Percentiles rank a stretch among this genome's conserved stretches.
phyloP scores from a whole-genome alignment of 2,113 vertebrate genomes.

The Cyphomyrus plagiostoma region DNA sequence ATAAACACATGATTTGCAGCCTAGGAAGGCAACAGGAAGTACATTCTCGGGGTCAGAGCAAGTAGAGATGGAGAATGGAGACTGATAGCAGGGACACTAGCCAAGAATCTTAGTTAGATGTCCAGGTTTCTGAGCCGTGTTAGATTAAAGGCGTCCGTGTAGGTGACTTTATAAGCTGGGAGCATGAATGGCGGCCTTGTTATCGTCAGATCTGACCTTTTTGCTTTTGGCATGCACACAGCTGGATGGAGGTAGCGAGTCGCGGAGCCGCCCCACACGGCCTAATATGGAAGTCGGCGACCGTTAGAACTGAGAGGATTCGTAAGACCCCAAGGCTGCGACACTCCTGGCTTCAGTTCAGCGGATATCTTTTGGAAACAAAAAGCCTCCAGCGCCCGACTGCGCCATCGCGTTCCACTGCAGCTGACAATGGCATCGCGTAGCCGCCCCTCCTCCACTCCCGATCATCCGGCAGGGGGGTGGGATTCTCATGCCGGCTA shows the following conservation, averaged over 20 bases:
- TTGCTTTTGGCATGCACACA: background rate
- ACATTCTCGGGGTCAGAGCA: background rate
- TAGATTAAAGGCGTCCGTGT: background rate
- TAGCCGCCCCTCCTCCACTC: background rate
- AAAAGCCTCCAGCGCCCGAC: background rate
- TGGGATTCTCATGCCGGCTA: background rate
- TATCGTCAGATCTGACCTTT: background rate
- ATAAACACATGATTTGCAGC: background rate
- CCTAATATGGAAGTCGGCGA: conserved; percentile 12
- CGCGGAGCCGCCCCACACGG: background rate
- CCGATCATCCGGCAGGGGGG: background rate
- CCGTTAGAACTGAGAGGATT: background rate
- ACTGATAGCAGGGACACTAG: background rate
- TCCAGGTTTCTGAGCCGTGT: background rate
- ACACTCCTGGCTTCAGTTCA: background rate
- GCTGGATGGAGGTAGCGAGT: background rate
- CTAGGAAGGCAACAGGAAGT: background rate
- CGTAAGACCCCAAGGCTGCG: background rate
- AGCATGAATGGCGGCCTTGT: no score
- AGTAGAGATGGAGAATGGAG: background rate
- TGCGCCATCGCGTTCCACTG: background rate
- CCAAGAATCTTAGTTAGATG: background rate
- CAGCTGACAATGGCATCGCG: background rate
- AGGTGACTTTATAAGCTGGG: background rate
- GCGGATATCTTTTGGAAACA: background rate